Conservation (phyloP, 2,113 vertebrate species). For the Sturnus vulgaris region DNA sequence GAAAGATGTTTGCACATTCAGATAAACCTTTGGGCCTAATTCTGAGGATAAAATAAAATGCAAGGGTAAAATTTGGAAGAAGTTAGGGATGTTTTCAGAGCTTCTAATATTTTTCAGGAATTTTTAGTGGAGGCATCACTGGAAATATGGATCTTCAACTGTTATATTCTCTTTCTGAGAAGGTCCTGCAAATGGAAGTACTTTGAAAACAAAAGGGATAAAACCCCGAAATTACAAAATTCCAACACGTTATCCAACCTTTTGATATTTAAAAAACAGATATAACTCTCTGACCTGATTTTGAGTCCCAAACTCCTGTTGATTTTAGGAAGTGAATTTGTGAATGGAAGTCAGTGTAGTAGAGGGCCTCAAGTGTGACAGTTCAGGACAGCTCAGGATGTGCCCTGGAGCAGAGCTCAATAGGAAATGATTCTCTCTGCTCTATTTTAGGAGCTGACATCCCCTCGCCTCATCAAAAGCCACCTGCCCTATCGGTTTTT, state of each 20-base stretch:
- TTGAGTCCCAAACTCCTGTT: neutral
- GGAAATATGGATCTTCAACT: neutral
- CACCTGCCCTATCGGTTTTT: constrained; percentile 95
- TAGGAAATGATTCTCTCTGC: neutral
- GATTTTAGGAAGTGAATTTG: neutral
- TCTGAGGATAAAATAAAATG: neutral
- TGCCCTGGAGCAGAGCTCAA: neutral
- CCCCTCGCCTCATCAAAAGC: constrained; percentile 96
- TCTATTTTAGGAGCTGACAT: constrained; percentile 86
- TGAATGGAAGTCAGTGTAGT: neutral
- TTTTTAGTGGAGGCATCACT: neutral
- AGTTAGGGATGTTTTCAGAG: neutral
- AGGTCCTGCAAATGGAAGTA: neutral
- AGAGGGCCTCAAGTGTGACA: neutral
- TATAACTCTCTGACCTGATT: neutral
- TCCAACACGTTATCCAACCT: neutral
- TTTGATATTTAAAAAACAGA: neutral
- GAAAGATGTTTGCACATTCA: neutral
- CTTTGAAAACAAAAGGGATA: neutral
- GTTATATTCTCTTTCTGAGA: neutral
- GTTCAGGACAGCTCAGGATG: neutral
- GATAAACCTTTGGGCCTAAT: neutral
- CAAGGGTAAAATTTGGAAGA: neutral
- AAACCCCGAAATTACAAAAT: accelerated
- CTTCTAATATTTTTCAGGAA: neutral